phyloP scores from a whole-genome alignment of 37 sponge, comb jelly and placozoan genomes.

The Ianthella basta region DNA sequence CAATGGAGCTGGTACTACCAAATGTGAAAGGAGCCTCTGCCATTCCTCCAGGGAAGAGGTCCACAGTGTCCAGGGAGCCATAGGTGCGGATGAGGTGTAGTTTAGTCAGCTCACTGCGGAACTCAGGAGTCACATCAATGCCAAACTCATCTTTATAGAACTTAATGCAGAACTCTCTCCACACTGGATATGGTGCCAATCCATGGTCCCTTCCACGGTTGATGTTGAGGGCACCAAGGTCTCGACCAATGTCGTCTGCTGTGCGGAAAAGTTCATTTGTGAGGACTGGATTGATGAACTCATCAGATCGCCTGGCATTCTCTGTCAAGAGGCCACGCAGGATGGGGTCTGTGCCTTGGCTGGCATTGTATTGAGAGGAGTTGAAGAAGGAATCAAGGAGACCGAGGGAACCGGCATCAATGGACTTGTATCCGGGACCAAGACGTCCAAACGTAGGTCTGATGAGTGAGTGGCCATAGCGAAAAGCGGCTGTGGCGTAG shows the following conservation, averaged over 20 bases:
- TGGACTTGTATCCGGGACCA: slow-evolving; percentile 11
- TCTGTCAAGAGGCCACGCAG: slow-evolving; percentile 55
- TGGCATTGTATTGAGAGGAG: slow-evolving; percentile 24
- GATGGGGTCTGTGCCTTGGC: slow-evolving; percentile 63
- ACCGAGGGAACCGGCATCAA: slow-evolving; percentile 48
- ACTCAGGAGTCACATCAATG: not conserved
- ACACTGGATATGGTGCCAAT: slow-evolving; percentile 73
- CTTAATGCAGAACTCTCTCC: slow-evolving; percentile 35
- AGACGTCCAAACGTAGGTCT: slow-evolving; percentile 57
- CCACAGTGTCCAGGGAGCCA: slow-evolving; percentile 56
- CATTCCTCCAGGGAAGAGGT: slow-evolving; percentile 83
- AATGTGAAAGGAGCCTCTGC: slow-evolving; percentile 63
- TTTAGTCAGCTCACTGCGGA: slow-evolving; percentile 40
- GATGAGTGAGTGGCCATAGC: slow-evolving; percentile 83
- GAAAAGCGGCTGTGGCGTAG: slow-evolving; percentile 84
- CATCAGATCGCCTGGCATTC: slow-evolving; percentile 60
- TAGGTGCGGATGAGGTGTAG: slow-evolving; percentile 59
- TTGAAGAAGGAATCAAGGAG: slow-evolving; percentile 73
- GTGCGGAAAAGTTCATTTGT: slow-evolving; percentile 60
- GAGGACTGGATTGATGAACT: slow-evolving; percentile 64
- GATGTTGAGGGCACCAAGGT: slow-evolving; percentile 84
- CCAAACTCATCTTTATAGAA: slow-evolving; percentile 1
- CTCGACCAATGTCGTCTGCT: slow-evolving; percentile 33
- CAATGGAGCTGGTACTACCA: slow-evolving; percentile 43
- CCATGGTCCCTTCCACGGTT: slow-evolving; percentile 91